Base-by-base conservation (phyloP, 1,140 invertebrate genomes). In the Drosophila suzukii region DNA sequence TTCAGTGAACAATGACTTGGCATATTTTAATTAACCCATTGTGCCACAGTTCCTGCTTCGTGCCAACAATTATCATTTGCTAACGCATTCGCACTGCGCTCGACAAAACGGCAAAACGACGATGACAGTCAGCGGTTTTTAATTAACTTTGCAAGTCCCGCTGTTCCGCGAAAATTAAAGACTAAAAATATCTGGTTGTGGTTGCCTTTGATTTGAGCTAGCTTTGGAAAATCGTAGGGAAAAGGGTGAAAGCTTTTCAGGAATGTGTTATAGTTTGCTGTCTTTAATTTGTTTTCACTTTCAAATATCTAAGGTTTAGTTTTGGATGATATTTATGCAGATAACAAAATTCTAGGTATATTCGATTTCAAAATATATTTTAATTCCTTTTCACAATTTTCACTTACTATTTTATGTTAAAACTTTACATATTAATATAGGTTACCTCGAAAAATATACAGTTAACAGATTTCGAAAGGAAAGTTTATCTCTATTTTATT, bases 11-110 rank as follows among this genome's bases (percentile, higher is more conserved):
- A 71, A 71, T 74, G 79, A 32, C 34, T 61, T 51, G 41, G 36
- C 49, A 68, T 41, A 57, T 75, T 77, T 68, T 82, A 83, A 83
- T 82, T 78, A 82, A 83, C 70, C 77, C 75, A 73, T 82, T 78
- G 55, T 43, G 51, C 17, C 49, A 34, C 43, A 57, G 44, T 71
- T 71, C 65, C 44, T 71, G 65, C 20, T 57, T 57, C 65, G 51
- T 13, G 65, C 27, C 67, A 50, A 32, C 51, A 71, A 71, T 71
- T 70, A 71, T 71, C 65, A 71, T 71, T 71, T 39, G 49, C 41
- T n/a, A 56, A 36, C 51, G 49, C 36, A 71, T 56, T 57, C 51
- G n/a, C 41, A 44, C 50, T 57, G 51, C 15, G 32, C 36, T 17
- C 51, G 2, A 71, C 68, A 50, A 41, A 50, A 41, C 47, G 47